Base-by-base conservation (phyloP, 2,797 vertebrate species). In the Esox masquinongy region DNA sequence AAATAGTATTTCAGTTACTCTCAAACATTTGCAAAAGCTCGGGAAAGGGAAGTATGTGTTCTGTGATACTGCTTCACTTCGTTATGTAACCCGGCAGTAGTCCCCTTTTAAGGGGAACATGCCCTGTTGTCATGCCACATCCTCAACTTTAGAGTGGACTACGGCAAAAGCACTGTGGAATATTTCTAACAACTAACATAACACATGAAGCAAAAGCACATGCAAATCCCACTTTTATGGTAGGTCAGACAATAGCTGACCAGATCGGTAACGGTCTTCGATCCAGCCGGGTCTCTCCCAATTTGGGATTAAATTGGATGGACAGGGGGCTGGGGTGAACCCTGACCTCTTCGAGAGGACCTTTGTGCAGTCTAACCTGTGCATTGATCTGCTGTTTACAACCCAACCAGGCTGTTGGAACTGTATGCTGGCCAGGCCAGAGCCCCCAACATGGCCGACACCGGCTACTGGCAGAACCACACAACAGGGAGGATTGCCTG, bases 341-440 rank as follows among this genome's bases (percentile, higher is more conserved):
- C 88, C 84, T 95, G 94, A 94, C 93, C 91, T 95, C 84, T 92
- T 86, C 82, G 85, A 91, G 83, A 89, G 90, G 93, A 92, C 91
- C 94, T 95, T 95, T 96, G 93, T 96, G 90, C 85, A 75, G 78
- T 88, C 89, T 94, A 94, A 95, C 94, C 92, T 89, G 89, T 87
- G 87, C 93, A 95, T 95, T 95, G 94, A 95, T 95, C 93, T 91
- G 86, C 85, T 86, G 88, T 89, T 92, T 91, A 93, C 86, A 88
- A 90, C 89, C 88, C 89, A 59, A 16, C n/a, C n/a, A 22, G n/a
- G 6, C n/a, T 59, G 19, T 84, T 74, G 77, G 86, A 89, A 80
- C 76, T 84, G 83, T 81, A 88, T 86, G 80, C 79, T 82, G 83
- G 72, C n/a, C 53, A 22, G 83, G 82, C 85, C 82, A 83, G 83